phyloP scores from a whole-genome alignment of 2,797 vertebrate species.

The Lutjanus campechanus region DNA sequence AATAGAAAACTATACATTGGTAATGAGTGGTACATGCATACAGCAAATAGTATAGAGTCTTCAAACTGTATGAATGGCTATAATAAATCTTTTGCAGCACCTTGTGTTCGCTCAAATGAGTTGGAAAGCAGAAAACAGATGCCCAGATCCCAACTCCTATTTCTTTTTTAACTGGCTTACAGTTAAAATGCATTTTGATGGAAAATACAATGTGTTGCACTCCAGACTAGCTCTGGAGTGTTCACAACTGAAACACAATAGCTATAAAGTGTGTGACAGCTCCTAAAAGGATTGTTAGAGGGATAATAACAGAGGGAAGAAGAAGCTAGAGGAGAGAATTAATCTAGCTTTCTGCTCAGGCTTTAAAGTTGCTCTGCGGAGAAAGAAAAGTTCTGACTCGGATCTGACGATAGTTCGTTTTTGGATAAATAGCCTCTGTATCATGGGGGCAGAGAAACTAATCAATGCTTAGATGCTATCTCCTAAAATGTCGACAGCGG shows the following conservation, averaged over 20 bases:
- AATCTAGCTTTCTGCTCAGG: conserved; percentile 78
- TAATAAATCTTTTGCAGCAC: conserved; percentile 40
- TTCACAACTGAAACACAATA: conserved; percentile 79
- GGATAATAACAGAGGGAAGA: conserved; percentile 81
- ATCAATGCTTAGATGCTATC: conserved; percentile 84
- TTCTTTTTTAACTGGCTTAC: conserved; percentile 64
- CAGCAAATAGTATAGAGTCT: conserved; percentile 41
- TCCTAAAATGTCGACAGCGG: conserved; percentile 73
- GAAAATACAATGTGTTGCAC: conserved; percentile 64
- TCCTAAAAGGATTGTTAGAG: conserved; percentile 85
- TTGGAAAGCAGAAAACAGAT: conserved; percentile 47
- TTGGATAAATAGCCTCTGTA: conserved; percentile 80
- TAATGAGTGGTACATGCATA: conserved; percentile 29
- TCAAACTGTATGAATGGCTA: conserved; percentile 41
- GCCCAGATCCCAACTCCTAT: conserved; percentile 46
- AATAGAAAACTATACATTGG: conserved; percentile 35
- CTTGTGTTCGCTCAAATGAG: conserved; percentile 43
- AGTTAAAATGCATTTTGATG: conserved; percentile 66
- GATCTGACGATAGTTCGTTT: conserved; percentile 71
- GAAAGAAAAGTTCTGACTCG: conserved; percentile 72
- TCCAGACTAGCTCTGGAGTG: conserved; percentile 50
- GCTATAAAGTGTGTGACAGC: conserved; percentile 84
- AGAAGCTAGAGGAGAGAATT: conserved; percentile 79
- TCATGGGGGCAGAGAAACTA: conserved; percentile 74
- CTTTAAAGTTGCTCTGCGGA: conserved; percentile 79